These are phyloP conservation scores for Indicator indicator DNA, from an alignment of 2,113 vertebrate genomes.

Conservation along the genomic window DNA sequence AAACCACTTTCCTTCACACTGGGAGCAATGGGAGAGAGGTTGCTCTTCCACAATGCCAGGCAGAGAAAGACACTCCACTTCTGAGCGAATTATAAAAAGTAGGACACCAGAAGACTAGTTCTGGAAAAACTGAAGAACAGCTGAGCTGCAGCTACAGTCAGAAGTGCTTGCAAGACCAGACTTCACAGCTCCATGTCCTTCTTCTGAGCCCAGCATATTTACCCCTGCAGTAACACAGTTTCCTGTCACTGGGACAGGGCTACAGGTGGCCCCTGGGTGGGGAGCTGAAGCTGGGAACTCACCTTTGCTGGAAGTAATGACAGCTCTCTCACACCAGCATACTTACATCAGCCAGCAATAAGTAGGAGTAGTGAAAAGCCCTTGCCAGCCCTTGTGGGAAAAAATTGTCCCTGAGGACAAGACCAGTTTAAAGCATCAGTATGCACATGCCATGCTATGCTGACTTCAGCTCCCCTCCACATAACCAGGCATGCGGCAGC, in stretches of 20 bases:
- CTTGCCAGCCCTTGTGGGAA: not conserved
- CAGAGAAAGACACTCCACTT: not conserved
- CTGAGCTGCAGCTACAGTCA: not conserved
- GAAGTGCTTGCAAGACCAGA: not conserved
- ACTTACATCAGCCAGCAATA: not conserved
- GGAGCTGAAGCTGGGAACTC: not conserved
- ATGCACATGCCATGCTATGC: not conserved
- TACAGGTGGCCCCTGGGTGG: not conserved
- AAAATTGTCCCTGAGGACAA: not conserved
- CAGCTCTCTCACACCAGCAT: not conserved
- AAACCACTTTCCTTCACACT: not conserved
- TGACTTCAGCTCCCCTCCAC: not conserved
- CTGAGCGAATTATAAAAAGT: not conserved
- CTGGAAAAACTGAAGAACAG: not conserved
- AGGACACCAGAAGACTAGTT: constrained; percentile 3
- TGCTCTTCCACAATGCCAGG: not conserved
- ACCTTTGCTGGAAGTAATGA: not conserved
- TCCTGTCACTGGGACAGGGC: not conserved
- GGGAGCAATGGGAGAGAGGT: fast-evolving
- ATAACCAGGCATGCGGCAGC: not conserved
- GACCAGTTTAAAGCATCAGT: not conserved
- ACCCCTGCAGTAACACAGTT: not conserved
- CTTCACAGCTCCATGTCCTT: not conserved
- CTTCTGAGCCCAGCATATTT: not conserved
- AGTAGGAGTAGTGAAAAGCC: not conserved